phyloP scores from a whole-genome alignment of 1,140 invertebrate species.

The Polyergus mexicanus region DNA sequence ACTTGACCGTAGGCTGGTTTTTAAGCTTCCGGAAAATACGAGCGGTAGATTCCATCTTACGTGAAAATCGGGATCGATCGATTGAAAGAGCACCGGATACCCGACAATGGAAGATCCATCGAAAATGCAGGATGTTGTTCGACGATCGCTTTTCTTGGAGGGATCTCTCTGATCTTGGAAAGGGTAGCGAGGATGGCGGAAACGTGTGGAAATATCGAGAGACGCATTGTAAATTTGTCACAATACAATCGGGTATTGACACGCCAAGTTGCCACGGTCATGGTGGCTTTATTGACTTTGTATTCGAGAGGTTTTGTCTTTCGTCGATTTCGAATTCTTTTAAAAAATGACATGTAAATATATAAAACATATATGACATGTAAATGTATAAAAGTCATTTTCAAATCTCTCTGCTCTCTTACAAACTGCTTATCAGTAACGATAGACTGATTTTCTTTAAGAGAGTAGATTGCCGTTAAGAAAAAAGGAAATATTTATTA shows the following conservation, averaged over 20 bases:
- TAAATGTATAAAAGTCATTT: background rate
- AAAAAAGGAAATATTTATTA: background rate
- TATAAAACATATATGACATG: no score
- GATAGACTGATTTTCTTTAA: no score
- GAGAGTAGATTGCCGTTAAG: background rate
- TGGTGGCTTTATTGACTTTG: constrained; percentile 22
- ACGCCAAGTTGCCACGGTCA: background rate
- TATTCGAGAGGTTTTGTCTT: background rate
- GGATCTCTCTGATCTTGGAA: constrained; percentile 5
- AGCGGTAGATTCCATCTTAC: background rate
- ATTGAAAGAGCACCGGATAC: background rate
- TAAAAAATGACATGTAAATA: background rate
- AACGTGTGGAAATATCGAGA: constrained; percentile 20
- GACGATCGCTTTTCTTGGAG: constrained; percentile 17
- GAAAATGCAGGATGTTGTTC: constrained; percentile 37
- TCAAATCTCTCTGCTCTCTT: background rate
- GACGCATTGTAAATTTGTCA: constrained; percentile 43
- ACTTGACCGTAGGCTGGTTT: constrained; percentile 39
- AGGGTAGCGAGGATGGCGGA: background rate
- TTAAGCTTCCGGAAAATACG: constrained; percentile 14
- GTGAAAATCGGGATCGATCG: background rate
- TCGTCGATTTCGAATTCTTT: background rate
- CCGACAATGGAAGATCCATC: constrained; percentile 29
- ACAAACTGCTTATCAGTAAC: no score
- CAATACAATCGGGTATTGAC: constrained; percentile 1